Base-by-base conservation (phyloP, 1,140 invertebrate species). In the Atopsyche davidsoni region DNA sequence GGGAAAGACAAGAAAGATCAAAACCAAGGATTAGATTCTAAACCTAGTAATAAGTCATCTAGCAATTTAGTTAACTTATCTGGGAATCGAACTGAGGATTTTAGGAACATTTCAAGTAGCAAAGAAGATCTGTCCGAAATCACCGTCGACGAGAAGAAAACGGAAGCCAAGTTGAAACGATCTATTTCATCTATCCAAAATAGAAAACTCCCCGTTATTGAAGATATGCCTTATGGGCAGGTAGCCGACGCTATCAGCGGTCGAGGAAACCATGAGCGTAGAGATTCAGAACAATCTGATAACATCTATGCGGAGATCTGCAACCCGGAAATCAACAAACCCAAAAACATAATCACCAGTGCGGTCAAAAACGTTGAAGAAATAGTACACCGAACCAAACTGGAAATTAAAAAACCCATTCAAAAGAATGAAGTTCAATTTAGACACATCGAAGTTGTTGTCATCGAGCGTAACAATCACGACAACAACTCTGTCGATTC, bases 261-360 rank as follows among this genome's bases (percentile, higher is more conserved):
- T 17, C 14, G 53, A 22, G 39, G 45, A 19, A 64, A 66, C 56
- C 69, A 70, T 42, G 72, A 74, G 53, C 65, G 64, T 41, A 54
- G 64, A 25, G 68, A 72, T 46, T 67, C 65, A 3, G 74, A 78
- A 59, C 62, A 70, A 3, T 76, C 76, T 41, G 77, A 79, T 49
- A 79, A 79, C 48, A 79, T 79, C 52, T 79, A 79, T 56, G 77
- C 77, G 31, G 77, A 79, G 57, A 79, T 79, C 25, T 79, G 77
- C 56, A 66, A 73, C 32, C 69, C 70, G 1, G 45, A 58, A 39
- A 13, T 31, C 6, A 53, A 35, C 21, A 39, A 16, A 38, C 23
- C 21, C 2, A 53, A 41, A 46, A 68, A 64, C 46, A 62, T 49
- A 24, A 36, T 36, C 10, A 64, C 64, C 43, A 70, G 65, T 58